These are phyloP conservation scores for Corydoras sp. DNA, from an alignment of 2,113 vertebrate genomes.

Conservation along the genomic window DNA sequence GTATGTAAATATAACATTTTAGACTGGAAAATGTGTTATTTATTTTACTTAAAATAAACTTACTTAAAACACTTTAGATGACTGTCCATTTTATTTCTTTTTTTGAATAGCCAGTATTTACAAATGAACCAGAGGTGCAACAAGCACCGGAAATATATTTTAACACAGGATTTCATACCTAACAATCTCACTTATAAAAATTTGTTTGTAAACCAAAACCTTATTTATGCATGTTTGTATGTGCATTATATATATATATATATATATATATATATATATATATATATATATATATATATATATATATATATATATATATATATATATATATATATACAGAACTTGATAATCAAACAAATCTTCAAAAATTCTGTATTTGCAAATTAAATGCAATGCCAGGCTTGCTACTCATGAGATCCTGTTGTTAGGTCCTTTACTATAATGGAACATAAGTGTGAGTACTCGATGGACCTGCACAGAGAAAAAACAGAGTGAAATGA, in stretches of 20 bases:
- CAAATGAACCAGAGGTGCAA: background rate
- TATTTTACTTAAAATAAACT: no score
- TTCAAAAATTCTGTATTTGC: no score
- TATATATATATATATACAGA: background rate
- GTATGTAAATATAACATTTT: no score
- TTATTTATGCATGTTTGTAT: background rate
- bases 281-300: background rate
- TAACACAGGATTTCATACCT: constrained; percentile 17
- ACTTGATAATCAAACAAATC: no score
- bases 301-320: no score
- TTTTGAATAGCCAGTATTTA: background rate
- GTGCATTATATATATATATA: background rate
- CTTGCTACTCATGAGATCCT: no score
- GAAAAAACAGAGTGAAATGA: constrained; percentile 18
- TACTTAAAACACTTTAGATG: no score
- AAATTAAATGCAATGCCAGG: no score
- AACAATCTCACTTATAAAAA: background rate
- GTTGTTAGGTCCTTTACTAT: background rate
- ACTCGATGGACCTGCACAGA: constrained; percentile 7
- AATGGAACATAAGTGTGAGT: constrained; percentile 10
- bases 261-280: background rate
- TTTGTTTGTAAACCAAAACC: background rate
- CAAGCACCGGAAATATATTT: constrained; percentile 18
- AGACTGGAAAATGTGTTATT: no score
- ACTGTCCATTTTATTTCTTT: background rate